These are phyloP conservation scores for Geodia barretti DNA, from an alignment of 37 sponge, comb jelly and placozoan species.

Conservation along the genomic window DNA sequence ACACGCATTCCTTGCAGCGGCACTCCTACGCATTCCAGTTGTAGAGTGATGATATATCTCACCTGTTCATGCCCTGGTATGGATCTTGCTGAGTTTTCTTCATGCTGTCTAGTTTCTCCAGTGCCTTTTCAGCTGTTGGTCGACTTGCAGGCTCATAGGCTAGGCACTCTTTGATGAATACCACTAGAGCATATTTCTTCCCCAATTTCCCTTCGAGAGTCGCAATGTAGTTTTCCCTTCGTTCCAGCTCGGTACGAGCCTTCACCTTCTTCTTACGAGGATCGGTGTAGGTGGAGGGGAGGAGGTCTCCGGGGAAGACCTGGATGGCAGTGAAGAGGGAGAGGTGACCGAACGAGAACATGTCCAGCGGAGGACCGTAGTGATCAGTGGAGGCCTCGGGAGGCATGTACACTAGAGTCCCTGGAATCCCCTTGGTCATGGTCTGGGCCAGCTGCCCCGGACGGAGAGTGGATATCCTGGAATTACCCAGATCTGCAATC, in stretches of 20 bases:
- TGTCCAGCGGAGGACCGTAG: conserved; percentile 11
- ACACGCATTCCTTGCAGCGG: too few species aligned
- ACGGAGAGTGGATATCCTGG: not conserved
- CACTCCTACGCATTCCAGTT: too few species aligned
- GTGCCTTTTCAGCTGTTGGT: not conserved
- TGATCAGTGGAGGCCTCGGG: not conserved
- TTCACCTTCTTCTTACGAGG: not conserved
- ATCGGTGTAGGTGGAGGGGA: conserved; percentile 18
- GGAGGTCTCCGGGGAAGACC: conserved; percentile 3
- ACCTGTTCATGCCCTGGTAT: not conserved
- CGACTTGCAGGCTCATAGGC: not conserved
- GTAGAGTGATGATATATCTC: too few species aligned
- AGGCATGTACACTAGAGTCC: conserved; percentile 15
- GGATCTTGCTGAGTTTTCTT: not conserved
- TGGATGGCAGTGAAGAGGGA: conserved; percentile 8
- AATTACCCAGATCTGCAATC: conserved; percentile 44
- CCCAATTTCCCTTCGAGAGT: not conserved
- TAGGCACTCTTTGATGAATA: not conserved
- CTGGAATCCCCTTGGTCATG: not conserved
- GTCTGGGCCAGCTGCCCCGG: not conserved
- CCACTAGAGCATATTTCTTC: not conserved
- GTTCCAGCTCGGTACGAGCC: conserved; percentile 9
- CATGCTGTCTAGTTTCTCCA: not conserved
- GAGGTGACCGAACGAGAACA: conserved; percentile 28
- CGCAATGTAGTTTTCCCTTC: conserved; percentile 4